A percentile compares a stretch with the other conserved stretches of the same genome.
Evolutionary conservation across 2,113 vertebrate genomes (phyloP).

Genomic region (Athene cunicularia): DNA sequence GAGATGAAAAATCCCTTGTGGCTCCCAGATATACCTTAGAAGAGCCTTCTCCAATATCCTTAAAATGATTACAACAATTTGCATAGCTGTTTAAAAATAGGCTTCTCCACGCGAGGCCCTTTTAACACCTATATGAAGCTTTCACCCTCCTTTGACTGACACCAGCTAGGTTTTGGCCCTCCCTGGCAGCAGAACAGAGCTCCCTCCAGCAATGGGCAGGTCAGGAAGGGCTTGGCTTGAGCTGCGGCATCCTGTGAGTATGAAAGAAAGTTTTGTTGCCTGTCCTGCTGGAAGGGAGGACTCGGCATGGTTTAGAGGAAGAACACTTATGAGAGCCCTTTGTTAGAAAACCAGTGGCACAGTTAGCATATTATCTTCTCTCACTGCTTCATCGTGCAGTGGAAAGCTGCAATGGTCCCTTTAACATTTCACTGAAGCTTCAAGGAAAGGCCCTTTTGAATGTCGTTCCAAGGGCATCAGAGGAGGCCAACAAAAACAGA

Average conservation of each 20-base stretch:
- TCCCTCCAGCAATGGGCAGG: background rate
- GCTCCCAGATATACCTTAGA: background rate
- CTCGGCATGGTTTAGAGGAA: background rate
- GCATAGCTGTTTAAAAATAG: background rate
- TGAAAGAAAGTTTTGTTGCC: background rate
- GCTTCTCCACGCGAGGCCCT: background rate
- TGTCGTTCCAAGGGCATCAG: background rate
- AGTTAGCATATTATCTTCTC: background rate
- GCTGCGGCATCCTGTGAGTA: background rate
- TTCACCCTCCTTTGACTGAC: background rate
- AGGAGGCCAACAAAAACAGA: background rate
- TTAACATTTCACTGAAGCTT: background rate
- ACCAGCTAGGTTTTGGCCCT: background rate
- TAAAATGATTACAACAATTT: background rate
- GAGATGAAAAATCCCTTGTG: background rate
- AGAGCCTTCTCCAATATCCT: background rate
- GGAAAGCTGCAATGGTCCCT: background rate
- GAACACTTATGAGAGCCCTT: background rate
- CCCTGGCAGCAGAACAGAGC: background rate
- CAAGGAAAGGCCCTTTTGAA: background rate
- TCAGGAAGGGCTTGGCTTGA: background rate
- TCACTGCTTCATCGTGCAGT: background rate
- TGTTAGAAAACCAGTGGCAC: background rate
- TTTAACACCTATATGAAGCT: background rate
- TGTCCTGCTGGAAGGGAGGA: background rate